Conservation (phyloP, 1,140 invertebrate genomes). For the Drosophila persimilis region DNA sequence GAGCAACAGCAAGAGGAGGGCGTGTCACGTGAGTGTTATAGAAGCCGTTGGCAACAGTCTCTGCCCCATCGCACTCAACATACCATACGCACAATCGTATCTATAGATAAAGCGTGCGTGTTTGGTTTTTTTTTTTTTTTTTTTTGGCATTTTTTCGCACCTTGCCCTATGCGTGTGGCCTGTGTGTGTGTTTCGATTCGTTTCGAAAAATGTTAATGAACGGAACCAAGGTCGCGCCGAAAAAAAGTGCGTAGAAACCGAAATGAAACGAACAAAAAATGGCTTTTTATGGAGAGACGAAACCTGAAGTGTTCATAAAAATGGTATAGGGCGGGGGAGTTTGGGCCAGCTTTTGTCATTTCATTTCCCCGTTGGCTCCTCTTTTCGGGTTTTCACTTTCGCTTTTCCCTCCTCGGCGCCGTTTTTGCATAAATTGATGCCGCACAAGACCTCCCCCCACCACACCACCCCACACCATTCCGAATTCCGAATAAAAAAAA, state of each 20-base stretch:
- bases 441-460: too few species aligned
- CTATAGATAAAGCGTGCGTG: background rate
- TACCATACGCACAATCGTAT: background rate
- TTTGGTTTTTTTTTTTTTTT: conserved; percentile 1
- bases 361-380: background rate
- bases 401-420: background rate
- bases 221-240: conserved; percentile 69
- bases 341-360: conserved; percentile 4
- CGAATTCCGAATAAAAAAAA: background rate
- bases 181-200: conserved; percentile 18
- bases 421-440: conserved; percentile 8
- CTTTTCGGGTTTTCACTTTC: conserved; percentile 23
- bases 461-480: too few species aligned
- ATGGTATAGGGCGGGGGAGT: too few species aligned
- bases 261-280: conserved; percentile 25
- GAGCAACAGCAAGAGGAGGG: conserved; percentile 10
- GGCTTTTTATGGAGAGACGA: conserved; percentile 27
- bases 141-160: conserved; percentile 42
- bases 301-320: conserved; percentile 4
- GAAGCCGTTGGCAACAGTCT: conserved; percentile 39
- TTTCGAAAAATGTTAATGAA: conserved; percentile 75
- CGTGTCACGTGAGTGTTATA: conserved; percentile 46
- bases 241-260: conserved; percentile 64
- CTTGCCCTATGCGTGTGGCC: conserved; percentile 16
- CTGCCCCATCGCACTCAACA: background rate